A percentile compares a stretch with the other conserved stretches of the same genome.
Conservation (phyloP, 2,888 invertebrate genomes). For the Eupeodes latifasciatus region DNA sequence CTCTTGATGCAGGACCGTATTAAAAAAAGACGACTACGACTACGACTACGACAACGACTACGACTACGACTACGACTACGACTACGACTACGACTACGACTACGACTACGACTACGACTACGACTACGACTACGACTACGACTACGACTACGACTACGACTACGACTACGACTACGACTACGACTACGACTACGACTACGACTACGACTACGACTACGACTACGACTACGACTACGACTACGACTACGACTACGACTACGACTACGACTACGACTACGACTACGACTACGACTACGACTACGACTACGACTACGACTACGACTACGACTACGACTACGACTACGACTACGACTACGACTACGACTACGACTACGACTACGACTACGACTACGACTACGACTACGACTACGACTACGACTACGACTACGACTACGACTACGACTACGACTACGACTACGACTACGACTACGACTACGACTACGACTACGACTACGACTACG, state of each 20-base stretch:
- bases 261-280: not conserved
- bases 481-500: not conserved
- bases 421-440: constrained; percentile 9
- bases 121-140: not conserved
- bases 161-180: constrained; percentile 2
- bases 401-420: constrained; percentile 11
- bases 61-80: constrained; percentile 2
- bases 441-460: constrained; percentile 12
- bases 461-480: constrained; percentile 4
- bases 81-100: constrained; percentile 17
- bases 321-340: not conserved
- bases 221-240: constrained; percentile 2
- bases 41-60: constrained; percentile 11
- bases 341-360: not conserved
- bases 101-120: constrained; percentile 5
- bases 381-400: constrained; percentile 2
- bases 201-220: not conserved
- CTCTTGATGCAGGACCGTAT: constrained; percentile 29
- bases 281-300: not conserved
- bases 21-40: not conserved
- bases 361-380: not conserved
- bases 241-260: not conserved
- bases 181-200: not conserved
- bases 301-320: not conserved
- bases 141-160: constrained; percentile 5